Evolutionary conservation across 2,113 vertebrate genomes (phyloP), one percentile per base, ranked within the genome.

Genomic region (Dicaeum eximium): DNA sequence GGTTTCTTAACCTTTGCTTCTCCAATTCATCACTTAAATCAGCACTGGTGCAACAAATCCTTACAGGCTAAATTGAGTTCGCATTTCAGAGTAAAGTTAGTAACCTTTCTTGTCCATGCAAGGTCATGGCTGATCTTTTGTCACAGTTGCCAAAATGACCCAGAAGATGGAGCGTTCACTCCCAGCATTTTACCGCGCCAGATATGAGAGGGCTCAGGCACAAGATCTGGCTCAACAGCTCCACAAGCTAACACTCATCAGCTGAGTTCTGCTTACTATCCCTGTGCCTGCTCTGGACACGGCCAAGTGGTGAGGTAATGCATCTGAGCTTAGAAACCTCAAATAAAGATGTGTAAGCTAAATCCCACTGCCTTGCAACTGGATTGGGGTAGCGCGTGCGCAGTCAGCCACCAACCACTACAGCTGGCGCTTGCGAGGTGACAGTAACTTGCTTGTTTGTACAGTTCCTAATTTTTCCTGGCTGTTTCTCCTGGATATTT

Each of bases 261-360:
- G 0, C 60, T 58, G 56, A 78, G 30, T 17, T 78, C 87, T 89
- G 60, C 64, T 89, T 50, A 51, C 58, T 61, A 24, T 83, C 51
- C 69, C 50, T 66, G 0, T 62, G 69, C 60, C 72, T 89, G 42
- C 50, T 83, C 33, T 66, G 74, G 80, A 47, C 77, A 47, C 0
- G 2, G 72, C 73, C 71, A 94, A 94, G 77, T 4, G 33, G 23
- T 94, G 86, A 94, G 60, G 80, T 92, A 94, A 95, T 74, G 33
- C 18, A 70, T 54, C 80, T 42, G 70, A 92, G 23, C 51, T 67
- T 54, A 38, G 75, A 81, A 94, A 66, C 35, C 69, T 74, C 84
- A 54, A 89, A 91, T 80, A 67, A 74, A 89, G 84, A 84, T 8
- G 13, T 71, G 62, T 30, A 71, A 78, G 30, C 38, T 80, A 62